phyloP scores from a whole-genome alignment of 2,113 vertebrate genomes.

The Phocoena phocoena region DNA sequence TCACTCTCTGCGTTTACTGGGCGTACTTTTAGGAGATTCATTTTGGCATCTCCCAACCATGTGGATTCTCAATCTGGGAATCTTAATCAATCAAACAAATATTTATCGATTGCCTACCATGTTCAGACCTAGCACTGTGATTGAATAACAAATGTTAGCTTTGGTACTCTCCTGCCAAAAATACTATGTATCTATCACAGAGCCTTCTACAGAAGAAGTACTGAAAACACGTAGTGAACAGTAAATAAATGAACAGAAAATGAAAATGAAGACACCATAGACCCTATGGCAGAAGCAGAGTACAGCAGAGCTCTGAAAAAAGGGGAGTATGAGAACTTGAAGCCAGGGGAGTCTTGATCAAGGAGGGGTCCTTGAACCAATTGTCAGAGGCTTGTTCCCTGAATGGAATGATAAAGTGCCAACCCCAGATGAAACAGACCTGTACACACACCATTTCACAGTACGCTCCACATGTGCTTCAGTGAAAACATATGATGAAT shows the following conservation, averaged over 20 bases:
- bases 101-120: slow-evolving; percentile 36
- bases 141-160: not conserved
- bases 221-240: not conserved
- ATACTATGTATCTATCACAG: not conserved
- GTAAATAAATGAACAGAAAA: not conserved
- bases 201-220: not conserved
- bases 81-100: slow-evolving; percentile 54
- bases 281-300: too few species aligned
- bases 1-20: not conserved
- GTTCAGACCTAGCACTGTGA: not conserved
- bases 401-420: not conserved
- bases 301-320: not conserved
- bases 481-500: not conserved
- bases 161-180: not conserved
- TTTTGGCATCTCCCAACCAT: not conserved
- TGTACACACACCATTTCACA: not conserved
- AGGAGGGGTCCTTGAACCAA: not conserved
- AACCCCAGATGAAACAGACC: not conserved
- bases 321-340: rapidly evolving
- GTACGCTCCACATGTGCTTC: not conserved
- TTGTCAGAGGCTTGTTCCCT: not conserved
- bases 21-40: not conserved
- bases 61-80: slow-evolving; percentile 36
- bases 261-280: not conserved
- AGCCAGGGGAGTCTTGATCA: not conserved